Evolutionary conservation across 2,888 invertebrate genomes (phyloP), one percentile per base, ranked within the genome.

Genomic region (Harpalus rufipes): DNA sequence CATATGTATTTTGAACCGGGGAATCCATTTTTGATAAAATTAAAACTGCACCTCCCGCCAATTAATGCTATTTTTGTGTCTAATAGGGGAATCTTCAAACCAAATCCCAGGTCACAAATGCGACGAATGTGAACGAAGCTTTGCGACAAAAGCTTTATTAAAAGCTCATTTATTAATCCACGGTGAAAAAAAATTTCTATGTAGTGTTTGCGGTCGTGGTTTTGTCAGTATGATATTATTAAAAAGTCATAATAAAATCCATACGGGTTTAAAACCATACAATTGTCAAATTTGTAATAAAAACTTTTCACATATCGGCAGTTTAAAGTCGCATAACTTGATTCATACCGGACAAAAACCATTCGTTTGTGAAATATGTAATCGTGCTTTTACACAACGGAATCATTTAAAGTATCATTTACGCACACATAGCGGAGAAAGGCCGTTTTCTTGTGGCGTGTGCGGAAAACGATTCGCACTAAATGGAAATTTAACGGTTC

Each of bases 391-490:
- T 21, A 83, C 83, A 0, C 83, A 83, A 61, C 14, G 83, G 25
- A 61, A 74, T 10, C 83, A 83, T 61, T 41, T 83, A 41, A 83
- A 61, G 21, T 83, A 83, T 39, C 83, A 83, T 76, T 32, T 74
- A 14, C 18, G 83, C 5, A 86, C 87, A 0, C 89, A 89, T 80
- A 88, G 89, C 5, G 88, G 88, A 12, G 89, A 89, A 85, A 86
- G 87, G 32, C 89, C 89, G 10, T 89, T 88, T 84, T 25, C 82
- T 25, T 89, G 89, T 85, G 86, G 87, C 18, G 86, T 87, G 39
- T 90, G 90, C 74, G 87, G 88, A 14, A 89, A 88, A 87, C 61
- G 51, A 7, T 84, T 84, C 39, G 63, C 84, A 12, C 51, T 84
- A 16, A 84, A 84, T 44, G 84, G 84, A 10, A 84, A 61, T 79